Evolutionary conservation across 2,797 vertebrate genomes (phyloP).

Genomic region (Acanthis flammea): DNA sequence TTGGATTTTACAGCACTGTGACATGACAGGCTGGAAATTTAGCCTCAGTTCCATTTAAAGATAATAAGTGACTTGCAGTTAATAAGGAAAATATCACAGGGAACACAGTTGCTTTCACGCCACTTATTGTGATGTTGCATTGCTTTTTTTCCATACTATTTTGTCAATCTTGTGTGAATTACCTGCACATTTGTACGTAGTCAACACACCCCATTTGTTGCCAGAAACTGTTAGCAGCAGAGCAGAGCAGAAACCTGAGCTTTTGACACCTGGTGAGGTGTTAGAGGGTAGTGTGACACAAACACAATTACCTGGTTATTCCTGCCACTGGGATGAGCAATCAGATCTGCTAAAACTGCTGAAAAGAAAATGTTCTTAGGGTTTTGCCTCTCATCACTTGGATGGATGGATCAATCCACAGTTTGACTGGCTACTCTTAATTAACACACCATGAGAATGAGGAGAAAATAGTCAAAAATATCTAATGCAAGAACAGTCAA

Average conservation of each 20-base stretch:
- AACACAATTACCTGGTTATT: neutral
- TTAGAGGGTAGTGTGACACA: neutral
- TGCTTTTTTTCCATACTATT: neutral
- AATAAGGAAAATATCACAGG: neutral
- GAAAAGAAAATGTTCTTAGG: neutral
- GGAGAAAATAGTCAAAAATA: neutral
- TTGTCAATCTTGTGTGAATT: neutral
- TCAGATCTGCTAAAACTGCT: neutral
- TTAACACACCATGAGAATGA: neutral
- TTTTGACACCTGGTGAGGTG: neutral
- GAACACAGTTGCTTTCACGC: neutral
- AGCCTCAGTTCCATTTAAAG: neutral
- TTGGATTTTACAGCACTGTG: neutral
- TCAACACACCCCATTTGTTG: neutral
- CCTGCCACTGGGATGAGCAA: neutral
- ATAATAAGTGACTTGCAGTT: neutral
- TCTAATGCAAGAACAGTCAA: neutral
- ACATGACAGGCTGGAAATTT: neutral
- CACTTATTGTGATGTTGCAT: neutral
- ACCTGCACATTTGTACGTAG: neutral
- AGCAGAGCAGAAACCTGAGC: neutral
- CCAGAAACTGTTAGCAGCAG: neutral
- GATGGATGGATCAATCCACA: neutral
- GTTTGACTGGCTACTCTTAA: neutral
- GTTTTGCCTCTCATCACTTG: neutral